A percentile compares a stretch with the other conserved stretches of the same genome.
Conservation (phyloP, 2,888 invertebrate species). For the Cheilosia vulpina region DNA sequence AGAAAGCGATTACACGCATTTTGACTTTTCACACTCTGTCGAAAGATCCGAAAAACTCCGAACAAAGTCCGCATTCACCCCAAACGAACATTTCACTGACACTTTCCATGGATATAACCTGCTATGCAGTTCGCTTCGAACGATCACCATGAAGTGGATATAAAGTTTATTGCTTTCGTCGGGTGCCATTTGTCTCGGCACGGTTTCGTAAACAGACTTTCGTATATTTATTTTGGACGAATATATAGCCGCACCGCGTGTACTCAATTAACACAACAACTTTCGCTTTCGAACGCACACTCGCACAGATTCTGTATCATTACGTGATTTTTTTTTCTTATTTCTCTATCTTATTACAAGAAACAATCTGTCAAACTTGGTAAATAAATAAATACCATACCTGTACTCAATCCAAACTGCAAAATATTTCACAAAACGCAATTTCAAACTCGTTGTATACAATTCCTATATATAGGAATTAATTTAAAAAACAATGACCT, state of each 20-base stretch:
- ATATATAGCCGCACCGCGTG: conserved; percentile 62
- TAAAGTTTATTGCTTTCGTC: conserved; percentile 58
- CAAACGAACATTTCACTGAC: neutral
- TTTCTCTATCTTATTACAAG: conserved; percentile 13
- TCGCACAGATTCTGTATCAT: conserved; percentile 52
- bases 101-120: neutral
- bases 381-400: conserved; percentile 19
- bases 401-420: conserved; percentile 26
- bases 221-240: conserved; percentile 57
- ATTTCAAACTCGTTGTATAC: conserved; percentile 37
- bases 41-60: neutral
- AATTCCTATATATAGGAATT: conserved; percentile 18
- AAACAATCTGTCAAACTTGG: neutral
- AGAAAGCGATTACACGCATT: no score
- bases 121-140: conserved; percentile 39
- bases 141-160: conserved; percentile 28
- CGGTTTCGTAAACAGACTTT: conserved; percentile 32
- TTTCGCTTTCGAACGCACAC: conserved; percentile 64
- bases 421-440: conserved; percentile 40
- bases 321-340: conserved; percentile 49
- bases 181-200: conserved; percentile 51
- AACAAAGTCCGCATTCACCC: neutral
- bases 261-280: conserved; percentile 66
- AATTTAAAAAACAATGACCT: conserved; percentile 70
- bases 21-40: no score